Percentiles rank a stretch among this genome's conserved stretches.
phyloP scores from a whole-genome alignment of 2,113 vertebrate species.

The Stercorarius parasiticus region DNA sequence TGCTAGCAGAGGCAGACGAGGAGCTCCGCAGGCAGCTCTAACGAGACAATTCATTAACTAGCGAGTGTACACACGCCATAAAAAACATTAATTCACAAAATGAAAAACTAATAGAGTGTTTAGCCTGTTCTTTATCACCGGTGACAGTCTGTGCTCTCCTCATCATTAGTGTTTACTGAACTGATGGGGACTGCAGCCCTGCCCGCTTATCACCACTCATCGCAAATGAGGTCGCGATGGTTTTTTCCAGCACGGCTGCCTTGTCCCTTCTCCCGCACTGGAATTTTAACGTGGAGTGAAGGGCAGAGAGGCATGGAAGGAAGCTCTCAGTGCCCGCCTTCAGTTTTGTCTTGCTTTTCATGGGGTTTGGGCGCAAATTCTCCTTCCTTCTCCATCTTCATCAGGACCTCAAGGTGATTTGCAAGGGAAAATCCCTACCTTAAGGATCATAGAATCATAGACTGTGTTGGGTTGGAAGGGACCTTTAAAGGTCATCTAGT shows the following conservation, averaged over 20 bases:
- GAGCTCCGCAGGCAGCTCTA: constrained; percentile 65
- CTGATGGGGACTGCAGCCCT: constrained; percentile 16
- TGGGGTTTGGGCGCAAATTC: neutral
- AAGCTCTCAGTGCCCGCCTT: neutral
- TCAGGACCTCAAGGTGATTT: neutral
- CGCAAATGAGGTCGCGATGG: neutral
- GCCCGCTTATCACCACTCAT: constrained; percentile 39
- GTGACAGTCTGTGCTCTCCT: constrained; percentile 56
- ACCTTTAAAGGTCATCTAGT: too few species aligned
- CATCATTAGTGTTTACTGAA: constrained; percentile 69
- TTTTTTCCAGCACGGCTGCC: neutral
- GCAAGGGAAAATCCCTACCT: neutral
- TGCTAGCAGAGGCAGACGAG: constrained; percentile 40
- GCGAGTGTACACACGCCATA: constrained; percentile 51
- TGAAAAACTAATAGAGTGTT: constrained; percentile 80
- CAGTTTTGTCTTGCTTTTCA: neutral
- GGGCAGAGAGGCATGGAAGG: neutral
- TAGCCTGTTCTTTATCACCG: constrained; percentile 72
- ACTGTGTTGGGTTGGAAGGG: too few species aligned
- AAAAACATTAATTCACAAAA: constrained; percentile 79
- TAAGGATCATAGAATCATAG: too few species aligned
- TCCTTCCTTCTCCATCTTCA: fast-evolving
- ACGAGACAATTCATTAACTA: constrained; percentile 81
- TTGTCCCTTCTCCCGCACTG: neutral
- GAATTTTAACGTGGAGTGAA: neutral